Percentiles rank a stretch among this genome's conserved stretches.
Conservation (phyloP, 2,113 vertebrate species). For the Oreochromis niloticus region DNA sequence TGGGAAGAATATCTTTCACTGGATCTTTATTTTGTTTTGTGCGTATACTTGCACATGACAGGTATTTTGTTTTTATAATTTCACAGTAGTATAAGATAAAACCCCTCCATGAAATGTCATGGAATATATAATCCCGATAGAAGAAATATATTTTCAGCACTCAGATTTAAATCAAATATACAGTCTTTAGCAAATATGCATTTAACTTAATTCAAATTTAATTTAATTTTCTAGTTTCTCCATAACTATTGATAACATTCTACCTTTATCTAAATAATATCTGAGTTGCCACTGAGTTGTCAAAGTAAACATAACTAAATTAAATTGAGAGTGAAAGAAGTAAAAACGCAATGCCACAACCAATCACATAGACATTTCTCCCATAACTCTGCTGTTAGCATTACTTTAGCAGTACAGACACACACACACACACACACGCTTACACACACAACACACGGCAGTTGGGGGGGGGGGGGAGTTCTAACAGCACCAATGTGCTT, state of each 20-base stretch:
- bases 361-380: background rate
- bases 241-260: background rate
- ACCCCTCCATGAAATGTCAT: background rate
- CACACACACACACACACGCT: background rate
- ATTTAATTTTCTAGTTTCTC: background rate
- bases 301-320: background rate
- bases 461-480: background rate
- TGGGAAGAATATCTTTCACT: background rate
- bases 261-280: background rate
- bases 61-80: background rate
- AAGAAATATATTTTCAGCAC: background rate
- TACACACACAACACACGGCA: background rate
- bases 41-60: background rate
- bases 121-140: background rate
- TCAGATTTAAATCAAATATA: background rate
- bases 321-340: background rate
- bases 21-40: background rate
- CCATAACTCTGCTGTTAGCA: constrained; percentile 4
- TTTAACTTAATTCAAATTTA: background rate
- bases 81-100: background rate
- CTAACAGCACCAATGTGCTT: background rate
- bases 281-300: background rate
- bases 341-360: background rate
- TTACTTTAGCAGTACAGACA: background rate
- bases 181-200: background rate